Evolutionary conservation across 2,888 invertebrate species (phyloP), one percentile per base, ranked within the genome.

Genomic region (Lepidocyrtinus sp.): DNA sequence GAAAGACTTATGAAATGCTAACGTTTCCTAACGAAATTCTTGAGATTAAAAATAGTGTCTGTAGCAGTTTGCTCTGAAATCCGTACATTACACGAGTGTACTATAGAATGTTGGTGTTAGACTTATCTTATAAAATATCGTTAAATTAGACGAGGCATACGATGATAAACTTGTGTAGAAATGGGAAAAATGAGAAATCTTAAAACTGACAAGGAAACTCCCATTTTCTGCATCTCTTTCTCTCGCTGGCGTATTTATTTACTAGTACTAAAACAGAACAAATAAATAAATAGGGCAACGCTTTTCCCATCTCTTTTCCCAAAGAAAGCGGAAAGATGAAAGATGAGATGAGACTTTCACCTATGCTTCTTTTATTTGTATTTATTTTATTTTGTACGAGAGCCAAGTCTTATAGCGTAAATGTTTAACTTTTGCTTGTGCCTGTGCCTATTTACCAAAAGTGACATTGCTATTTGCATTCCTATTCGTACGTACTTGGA

Each of bases 201-300:
- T 21, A 27, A 26, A 19, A 70, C 70, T 61, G 70, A 70, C 70
- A 70, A 70, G 70, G n/a, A n/a, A 70, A 59, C 70, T 59, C 70
- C 61, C 61, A 70, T 25, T n/a, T n/a, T 59, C 55, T 59, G 55
- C 36, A 61, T 59, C 59, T 70, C 55, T 67, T 69, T 15, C n/a
- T 3, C n/a, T n/a, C n/a, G n/a, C n/a, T n/a, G n/a, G n/a, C n/a
- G n/a, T n/a, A n/a, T n/a, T n/a, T n/a, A n/a, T n/a, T n/a, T 5
- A 36, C 36, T 36, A 36, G 12, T 12, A 12, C 5, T 36, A 36
- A 36, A 36, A 36, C 36, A 36, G 36, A 36, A 36, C 5, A 12
- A 12, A 36, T 36, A 12, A 36, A 36, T 36, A 36, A 36, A 36
- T 36, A 36, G 36, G 36, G 36, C 36, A 36, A 12, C 36, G 36